Evolutionary conservation across 2,797 vertebrate species (phyloP).

Genomic region (Margarornis squamiger): DNA sequence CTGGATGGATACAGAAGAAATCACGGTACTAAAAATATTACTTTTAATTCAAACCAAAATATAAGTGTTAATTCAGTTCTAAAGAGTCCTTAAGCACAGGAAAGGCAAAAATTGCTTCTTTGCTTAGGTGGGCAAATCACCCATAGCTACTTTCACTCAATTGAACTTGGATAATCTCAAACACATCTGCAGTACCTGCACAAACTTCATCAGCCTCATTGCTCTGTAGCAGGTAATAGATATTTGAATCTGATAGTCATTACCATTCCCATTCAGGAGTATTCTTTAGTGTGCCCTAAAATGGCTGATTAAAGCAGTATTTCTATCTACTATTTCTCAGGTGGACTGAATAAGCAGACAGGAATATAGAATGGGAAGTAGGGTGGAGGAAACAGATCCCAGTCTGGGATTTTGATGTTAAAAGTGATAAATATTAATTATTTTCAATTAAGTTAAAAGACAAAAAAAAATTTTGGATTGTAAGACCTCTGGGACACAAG

Average conservation of each 20-base stretch:
- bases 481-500: background rate
- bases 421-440: slow-evolving; percentile 57
- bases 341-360: slow-evolving; percentile 18
- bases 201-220: background rate
- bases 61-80: background rate
- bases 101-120: background rate
- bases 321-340: slow-evolving; percentile 35
- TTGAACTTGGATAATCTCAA: background rate
- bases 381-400: slow-evolving; percentile 28
- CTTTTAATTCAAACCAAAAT: background rate
- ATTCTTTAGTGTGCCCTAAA: slow-evolving; percentile 8
- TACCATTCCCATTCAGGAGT: background rate
- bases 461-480: background rate
- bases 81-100: background rate
- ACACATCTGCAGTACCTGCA: background rate
- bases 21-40: background rate
- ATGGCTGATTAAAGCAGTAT: slow-evolving; percentile 39
- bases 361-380: background rate
- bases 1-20: background rate
- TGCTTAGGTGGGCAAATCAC: background rate
- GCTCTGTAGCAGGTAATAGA: background rate
- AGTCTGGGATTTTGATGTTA: slow-evolving; percentile 5
- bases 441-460: slow-evolving; percentile 30
- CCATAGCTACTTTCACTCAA: background rate
- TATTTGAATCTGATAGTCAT: slow-evolving; percentile 15